A percentile compares a stretch with the other conserved stretches of the same genome.
These are phyloP conservation scores for Melanerpes formicivorus DNA, from an alignment of 2,113 vertebrate species.

Conservation along the genomic window DNA sequence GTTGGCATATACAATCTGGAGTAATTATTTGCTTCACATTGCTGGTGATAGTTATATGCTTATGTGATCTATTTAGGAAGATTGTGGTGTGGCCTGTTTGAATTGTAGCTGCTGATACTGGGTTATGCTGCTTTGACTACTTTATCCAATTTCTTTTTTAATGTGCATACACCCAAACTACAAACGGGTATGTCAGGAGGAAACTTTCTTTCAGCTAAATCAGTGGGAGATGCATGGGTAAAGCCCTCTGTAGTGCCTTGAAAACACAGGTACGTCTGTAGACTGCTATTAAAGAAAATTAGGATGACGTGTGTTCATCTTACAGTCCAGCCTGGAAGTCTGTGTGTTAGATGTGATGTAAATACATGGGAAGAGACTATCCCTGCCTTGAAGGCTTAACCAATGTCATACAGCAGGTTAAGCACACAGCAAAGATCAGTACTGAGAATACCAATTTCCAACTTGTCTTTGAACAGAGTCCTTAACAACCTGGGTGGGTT, in stretches of 20 bases:
- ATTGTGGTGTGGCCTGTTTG: neutral
- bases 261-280: neutral
- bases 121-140: neutral
- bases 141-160: neutral
- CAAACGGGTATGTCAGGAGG: neutral
- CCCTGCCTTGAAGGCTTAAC: conserved; percentile 4
- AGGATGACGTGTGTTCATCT: neutral
- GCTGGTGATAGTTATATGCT: neutral
- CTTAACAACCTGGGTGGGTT: neutral
- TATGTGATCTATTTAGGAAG: neutral
- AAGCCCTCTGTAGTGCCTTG: neutral
- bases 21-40: neutral
- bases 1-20: neutral
- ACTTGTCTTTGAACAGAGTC: neutral
- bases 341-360: neutral
- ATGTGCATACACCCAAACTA: neutral
- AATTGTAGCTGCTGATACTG: neutral
- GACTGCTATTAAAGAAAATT: conserved; percentile 41
- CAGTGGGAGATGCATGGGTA: conserved; percentile 2
- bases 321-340: conserved; percentile 21
- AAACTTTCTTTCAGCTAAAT: neutral
- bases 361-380: neutral
- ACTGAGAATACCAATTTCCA: neutral
- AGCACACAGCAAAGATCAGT: neutral
- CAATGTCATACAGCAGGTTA: neutral